Evolutionary conservation across 2,797 vertebrate genomes (phyloP).

Genomic region (Rhinatrema bivittatum): DNA sequence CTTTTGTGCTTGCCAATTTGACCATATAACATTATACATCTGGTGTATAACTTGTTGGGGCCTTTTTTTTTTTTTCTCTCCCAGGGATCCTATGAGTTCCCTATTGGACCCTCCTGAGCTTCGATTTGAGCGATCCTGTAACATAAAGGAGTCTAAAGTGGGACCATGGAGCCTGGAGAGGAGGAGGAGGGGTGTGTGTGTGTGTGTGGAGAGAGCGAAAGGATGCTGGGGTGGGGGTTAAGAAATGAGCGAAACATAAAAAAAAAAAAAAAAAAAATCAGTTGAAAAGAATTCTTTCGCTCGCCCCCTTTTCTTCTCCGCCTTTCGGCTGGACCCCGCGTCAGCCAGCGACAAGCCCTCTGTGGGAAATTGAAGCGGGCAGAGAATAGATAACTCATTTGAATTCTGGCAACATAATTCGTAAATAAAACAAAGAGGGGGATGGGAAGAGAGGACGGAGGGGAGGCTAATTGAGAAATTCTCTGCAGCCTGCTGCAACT

Average conservation of each 20-base stretch:
- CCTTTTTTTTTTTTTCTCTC: slow-evolving; percentile 82
- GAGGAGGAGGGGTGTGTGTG: too few species aligned
- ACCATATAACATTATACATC: slow-evolving; percentile 99
- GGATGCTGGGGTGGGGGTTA: slow-evolving; percentile 43
- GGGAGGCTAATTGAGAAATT: not conserved
- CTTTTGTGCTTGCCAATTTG: slow-evolving; percentile 96
- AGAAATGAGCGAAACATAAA: slow-evolving; percentile 36
- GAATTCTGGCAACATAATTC: slow-evolving; percentile 61
- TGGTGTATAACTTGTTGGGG: slow-evolving; percentile 92
- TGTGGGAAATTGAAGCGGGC: slow-evolving; percentile 69
- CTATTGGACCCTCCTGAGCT: slow-evolving; percentile 76
- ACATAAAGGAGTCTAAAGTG: slow-evolving; percentile 84
- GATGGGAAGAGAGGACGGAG: slow-evolving; percentile 13
- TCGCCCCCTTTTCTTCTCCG: slow-evolving; percentile 44
- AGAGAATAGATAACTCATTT: slow-evolving; percentile 76
- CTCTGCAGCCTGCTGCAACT: not conserved
- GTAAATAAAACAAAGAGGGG: slow-evolving; percentile 69
- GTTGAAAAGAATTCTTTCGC: slow-evolving; percentile 66
- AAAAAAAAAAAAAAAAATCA: slow-evolving; percentile 58
- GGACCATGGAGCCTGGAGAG: slow-evolving; percentile 48
- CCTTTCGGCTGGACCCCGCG: slow-evolving; percentile 54
- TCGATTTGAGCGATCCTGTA: slow-evolving; percentile 75
- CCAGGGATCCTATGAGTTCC: slow-evolving; percentile 71
- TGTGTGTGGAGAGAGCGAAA: too few species aligned
- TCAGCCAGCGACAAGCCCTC: slow-evolving; percentile 52